A percentile compares a stretch with the other conserved stretches of the same genome.
Conservation (phyloP, 2,797 vertebrate species). For the Selene dorsalis region DNA sequence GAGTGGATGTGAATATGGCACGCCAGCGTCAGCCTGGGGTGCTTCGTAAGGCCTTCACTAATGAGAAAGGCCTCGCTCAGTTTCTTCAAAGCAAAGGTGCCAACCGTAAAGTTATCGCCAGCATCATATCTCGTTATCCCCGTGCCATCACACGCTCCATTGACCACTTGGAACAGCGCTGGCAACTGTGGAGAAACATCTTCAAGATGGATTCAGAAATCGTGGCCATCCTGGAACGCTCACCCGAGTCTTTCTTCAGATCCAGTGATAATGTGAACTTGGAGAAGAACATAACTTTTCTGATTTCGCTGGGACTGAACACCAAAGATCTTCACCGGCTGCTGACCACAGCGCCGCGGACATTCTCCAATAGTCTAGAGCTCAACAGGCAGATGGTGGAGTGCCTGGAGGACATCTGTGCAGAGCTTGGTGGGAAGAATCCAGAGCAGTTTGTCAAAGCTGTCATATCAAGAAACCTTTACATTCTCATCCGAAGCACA, state of each 20-base stretch:
- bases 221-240: slow-evolving; percentile 82
- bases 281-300: slow-evolving; percentile 84
- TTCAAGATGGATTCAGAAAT: slow-evolving; percentile 83
- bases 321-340: slow-evolving; percentile 80
- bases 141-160: slow-evolving; percentile 84
- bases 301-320: slow-evolving; percentile 83
- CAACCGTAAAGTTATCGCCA: slow-evolving; percentile 73
- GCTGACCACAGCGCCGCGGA: slow-evolving; percentile 83
- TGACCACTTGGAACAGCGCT: slow-evolving; percentile 83
- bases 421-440: slow-evolving; percentile 74
- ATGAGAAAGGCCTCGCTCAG: slow-evolving; percentile 80
- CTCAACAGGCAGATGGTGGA: slow-evolving; percentile 86
- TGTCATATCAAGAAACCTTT: slow-evolving; percentile 85
- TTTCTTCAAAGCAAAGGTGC: slow-evolving; percentile 86
- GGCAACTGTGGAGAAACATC: slow-evolving; percentile 87
- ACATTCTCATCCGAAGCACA: slow-evolving; percentile 86
- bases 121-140: slow-evolving; percentile 87
- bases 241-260: slow-evolving; percentile 88
- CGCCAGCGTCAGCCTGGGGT: slow-evolving; percentile 81
- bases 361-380: slow-evolving; percentile 87
- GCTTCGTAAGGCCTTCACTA: slow-evolving; percentile 78
- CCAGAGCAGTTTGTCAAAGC: slow-evolving; percentile 79
- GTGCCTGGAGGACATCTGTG: slow-evolving; percentile 77
- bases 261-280: slow-evolving; percentile 84
- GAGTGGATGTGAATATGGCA: slow-evolving; percentile 83